These are phyloP conservation scores for Mus spretus DNA, from an alignment of 2,797 vertebrate species.

Conservation along the genomic window DNA sequence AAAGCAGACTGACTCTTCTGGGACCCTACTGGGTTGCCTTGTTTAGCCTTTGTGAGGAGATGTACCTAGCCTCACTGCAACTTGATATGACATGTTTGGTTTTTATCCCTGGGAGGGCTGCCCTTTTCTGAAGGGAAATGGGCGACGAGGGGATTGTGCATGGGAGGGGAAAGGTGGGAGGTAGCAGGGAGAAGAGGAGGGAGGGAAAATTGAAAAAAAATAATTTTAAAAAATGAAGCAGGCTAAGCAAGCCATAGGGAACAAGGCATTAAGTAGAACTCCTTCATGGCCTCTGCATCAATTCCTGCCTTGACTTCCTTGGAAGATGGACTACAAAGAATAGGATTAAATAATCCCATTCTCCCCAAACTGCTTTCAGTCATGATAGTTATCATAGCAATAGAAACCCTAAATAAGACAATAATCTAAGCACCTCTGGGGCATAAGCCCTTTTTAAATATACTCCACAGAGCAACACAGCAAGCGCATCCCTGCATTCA, in stretches of 20 bases:
- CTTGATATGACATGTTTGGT: neutral
- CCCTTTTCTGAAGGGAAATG: neutral
- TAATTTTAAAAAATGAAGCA: neutral
- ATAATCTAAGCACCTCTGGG: constrained; percentile 26
- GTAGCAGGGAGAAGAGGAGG: neutral
- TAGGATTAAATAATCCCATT: neutral
- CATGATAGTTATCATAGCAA: neutral
- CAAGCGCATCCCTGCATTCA: neutral
- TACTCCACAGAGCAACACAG: neutral
- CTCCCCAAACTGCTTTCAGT: neutral
- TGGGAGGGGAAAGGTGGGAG: neutral
- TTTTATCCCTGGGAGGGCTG: neutral
- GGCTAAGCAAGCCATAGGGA: neutral
- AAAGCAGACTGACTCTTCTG: neutral
- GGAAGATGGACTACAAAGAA: neutral
- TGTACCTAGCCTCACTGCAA: neutral
- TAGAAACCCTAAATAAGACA: neutral
- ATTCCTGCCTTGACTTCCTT: neutral
- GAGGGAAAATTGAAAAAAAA: neutral
- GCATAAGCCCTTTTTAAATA: constrained; percentile 42
- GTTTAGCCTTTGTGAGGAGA: neutral
- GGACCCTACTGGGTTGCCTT: neutral
- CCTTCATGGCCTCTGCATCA: neutral
- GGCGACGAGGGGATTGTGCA: neutral
- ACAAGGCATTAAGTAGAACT: neutral